Evolutionary conservation across 2,888 invertebrate species (phyloP), one percentile per base, ranked within the genome.

Genomic region (Eupeodes latifasciatus): DNA sequence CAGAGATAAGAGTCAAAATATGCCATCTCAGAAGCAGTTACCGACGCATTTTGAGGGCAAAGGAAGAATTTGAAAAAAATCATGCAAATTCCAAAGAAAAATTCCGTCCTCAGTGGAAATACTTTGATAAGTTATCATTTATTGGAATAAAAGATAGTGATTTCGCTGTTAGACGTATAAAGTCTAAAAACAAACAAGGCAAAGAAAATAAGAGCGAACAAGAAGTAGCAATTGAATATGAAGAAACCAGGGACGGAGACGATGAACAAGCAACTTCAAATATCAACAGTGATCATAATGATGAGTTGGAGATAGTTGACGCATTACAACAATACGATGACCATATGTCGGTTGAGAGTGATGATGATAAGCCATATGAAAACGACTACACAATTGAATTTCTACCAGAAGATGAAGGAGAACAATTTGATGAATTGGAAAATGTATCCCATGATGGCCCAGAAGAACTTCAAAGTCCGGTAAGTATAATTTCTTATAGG

Each of bases 81-180:
- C 76, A 81, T 66, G 72, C 76, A 2, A 85, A 81, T 59, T 71
- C 85, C 0, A 85, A 81, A 3, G 53, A 53, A 10, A 85, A 67
- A 59, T 85, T 85, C 5, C 76, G 74, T 36, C 77, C 85, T 6
- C 76, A 81, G 51, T 66, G 81, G 59, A 81, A 72, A 76, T 85
- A 85, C 27, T 85, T 81, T 51, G 77, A 85, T 27, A 77, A 77
- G 16, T 64, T 85, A 66, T 36, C 85, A 64, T 85, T 85, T 64
- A 85, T 85, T n/a, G 81, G 83, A 2, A 57, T 61, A 9, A 83
- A 64, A 1, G 83, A 80, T 14, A 77, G 62, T 67, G 87, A 80
- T 19, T 83, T 87, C 12, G 44, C 55, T 10, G 55, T 80, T 1
- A 72, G 55, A 5, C 87, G 74, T 9, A 16, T 14, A 5, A 59